These are phyloP conservation scores for Odontesthes bonariensis DNA, from an alignment of 2,113 vertebrate genomes.

Conservation along the genomic window DNA sequence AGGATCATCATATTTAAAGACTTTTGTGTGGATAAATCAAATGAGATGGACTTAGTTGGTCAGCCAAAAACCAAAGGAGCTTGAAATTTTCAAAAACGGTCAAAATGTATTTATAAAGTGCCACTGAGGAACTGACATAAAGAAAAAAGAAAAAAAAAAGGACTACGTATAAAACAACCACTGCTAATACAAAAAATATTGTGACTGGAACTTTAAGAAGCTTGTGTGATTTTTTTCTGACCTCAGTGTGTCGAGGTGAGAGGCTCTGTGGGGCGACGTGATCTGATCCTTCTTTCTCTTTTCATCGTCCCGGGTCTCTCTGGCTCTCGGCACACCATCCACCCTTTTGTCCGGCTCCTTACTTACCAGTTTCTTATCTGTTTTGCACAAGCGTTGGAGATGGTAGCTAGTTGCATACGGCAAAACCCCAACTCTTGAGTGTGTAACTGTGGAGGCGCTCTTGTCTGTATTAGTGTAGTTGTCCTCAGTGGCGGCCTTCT, in stretches of 20 bases:
- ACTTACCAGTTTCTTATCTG: slow-evolving; percentile 71
- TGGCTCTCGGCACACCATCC: slow-evolving; percentile 71
- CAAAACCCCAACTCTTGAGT: slow-evolving; percentile 73
- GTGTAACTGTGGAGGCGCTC: slow-evolving; percentile 76
- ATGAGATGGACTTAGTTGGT: slow-evolving; percentile 74
- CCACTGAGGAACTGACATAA: slow-evolving; percentile 78
- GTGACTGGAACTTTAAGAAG: slow-evolving; percentile 71
- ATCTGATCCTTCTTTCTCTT: slow-evolving; percentile 65
- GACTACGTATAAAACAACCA: slow-evolving; percentile 61
- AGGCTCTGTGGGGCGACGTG: slow-evolving; percentile 69
- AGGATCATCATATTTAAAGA: slow-evolving; percentile 70
- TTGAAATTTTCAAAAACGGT: slow-evolving; percentile 82
- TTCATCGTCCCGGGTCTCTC: slow-evolving; percentile 64
- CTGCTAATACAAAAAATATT: slow-evolving; percentile 56
- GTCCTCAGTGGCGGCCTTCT: slow-evolving; percentile 76
- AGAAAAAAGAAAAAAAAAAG: slow-evolving; percentile 19
- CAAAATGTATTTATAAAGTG: slow-evolving; percentile 82
- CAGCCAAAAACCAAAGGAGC: slow-evolving; percentile 92
- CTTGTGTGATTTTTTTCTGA: slow-evolving; percentile 78
- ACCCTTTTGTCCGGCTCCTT: slow-evolving; percentile 64
- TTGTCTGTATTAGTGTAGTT: slow-evolving; percentile 79
- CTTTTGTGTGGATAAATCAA: slow-evolving; percentile 62
- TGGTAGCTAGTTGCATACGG: slow-evolving; percentile 73
- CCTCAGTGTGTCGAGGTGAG: slow-evolving; percentile 76
- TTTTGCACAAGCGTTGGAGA: slow-evolving; percentile 87